Evolutionary conservation across 2,113 vertebrate species (phyloP).

Genomic region (Tragelaphus imberbis): DNA sequence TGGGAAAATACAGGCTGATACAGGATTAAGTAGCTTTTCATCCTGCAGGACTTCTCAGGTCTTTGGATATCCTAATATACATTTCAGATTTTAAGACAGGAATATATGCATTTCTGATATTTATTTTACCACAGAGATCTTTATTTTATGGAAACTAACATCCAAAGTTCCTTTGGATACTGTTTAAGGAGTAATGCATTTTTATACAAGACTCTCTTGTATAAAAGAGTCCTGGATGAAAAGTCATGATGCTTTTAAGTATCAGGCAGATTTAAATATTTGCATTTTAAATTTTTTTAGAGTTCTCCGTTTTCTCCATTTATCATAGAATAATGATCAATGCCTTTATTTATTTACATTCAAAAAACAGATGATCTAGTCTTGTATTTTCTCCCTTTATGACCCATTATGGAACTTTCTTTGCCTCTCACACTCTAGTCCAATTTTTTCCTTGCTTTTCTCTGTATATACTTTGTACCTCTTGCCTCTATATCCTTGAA

Average conservation of each 20-base stretch:
- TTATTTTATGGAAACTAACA: background rate
- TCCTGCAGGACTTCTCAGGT: background rate
- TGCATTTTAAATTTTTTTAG: background rate
- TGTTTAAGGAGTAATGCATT: background rate
- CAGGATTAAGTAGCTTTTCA: background rate
- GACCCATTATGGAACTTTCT: background rate
- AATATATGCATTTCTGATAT: background rate
- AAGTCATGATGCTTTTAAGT: background rate
- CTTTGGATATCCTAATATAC: background rate
- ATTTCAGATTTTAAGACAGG: background rate
- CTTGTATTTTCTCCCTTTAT: background rate
- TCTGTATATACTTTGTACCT: background rate
- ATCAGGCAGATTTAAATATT: background rate
- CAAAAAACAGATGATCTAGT: background rate
- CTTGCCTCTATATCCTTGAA: background rate
- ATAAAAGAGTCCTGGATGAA: background rate
- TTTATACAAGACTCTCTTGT: background rate
- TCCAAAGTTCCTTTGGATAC: background rate
- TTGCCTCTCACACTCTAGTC: background rate
- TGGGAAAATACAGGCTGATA: background rate
- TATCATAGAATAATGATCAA: background rate
- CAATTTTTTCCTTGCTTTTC: background rate
- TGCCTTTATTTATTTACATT: background rate
- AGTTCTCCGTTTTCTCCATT: background rate
- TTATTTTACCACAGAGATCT: background rate